Base-by-base conservation (phyloP, 2,888 invertebrate genomes). In the Agapostemon virescens region DNA sequence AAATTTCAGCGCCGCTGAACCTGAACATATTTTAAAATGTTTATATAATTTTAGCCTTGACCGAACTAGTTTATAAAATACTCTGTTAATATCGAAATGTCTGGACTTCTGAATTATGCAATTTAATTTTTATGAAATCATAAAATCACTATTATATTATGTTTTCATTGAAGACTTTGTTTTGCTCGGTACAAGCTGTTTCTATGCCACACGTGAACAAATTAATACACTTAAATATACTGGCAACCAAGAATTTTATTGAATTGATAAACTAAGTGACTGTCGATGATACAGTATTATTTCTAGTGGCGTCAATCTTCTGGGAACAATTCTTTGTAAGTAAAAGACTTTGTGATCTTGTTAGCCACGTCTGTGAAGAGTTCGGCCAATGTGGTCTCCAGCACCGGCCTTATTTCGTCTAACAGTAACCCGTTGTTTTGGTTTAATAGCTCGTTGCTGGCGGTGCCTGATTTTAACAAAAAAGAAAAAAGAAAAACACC, bases 351-450 rank as follows among this genome's bases (percentile, higher is more conserved):
- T 0, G 95, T 95, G 81, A 96, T 95, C 90, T 94, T 95, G 88
- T 96, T 96, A 0, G 96, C 95, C 89, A 96, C 95, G 82, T 95
- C 94, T 0, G 95, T 95, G 87, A 96, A 95, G 77, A 95, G 94
- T 67, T 95, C 94, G 2, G 95, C 94, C 63, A 96, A 93, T 23
- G 95, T 94, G 63, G 93, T 92, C 88, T 96, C 96, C 88, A 96
- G 89, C 33, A 94, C 95, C 11, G 96, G 96, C 82, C 94, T 94
- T 85, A 96, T 94, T 92, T 96, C 95, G 82, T 95, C 94, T n/a
- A 96, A 89, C 87, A 96, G 95, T 0, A 95, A 92, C 81, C 94
- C 94, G 4, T 95, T 95, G 91, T 96, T 96, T 61, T 95, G 95
- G 87, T 95, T 95, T 79, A 96, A 93, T 68, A 96, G 94, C 82